These are phyloP conservation scores for Oxycera nigricornis DNA, from an alignment of 2,888 invertebrate genomes.

Conservation along the genomic window DNA sequence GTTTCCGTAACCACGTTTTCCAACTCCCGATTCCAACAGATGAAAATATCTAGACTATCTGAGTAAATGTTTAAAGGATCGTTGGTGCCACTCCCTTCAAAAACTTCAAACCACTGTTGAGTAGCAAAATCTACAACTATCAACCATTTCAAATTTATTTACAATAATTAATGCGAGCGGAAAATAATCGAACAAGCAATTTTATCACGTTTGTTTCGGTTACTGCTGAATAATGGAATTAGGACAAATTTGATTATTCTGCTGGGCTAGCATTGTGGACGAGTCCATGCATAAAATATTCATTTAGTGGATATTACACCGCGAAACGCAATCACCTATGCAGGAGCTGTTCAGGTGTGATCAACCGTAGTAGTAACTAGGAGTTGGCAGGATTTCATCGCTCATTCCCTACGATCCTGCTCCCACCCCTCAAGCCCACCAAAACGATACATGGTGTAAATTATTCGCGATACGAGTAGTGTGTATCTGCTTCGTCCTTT, in stretches of 20 bases:
- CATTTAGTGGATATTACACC: slow-evolving; percentile 23
- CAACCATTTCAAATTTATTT: slow-evolving; percentile 15
- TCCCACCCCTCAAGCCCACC: no score
- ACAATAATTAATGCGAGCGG: not conserved
- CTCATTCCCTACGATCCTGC: no score
- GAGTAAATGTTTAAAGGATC: no score
- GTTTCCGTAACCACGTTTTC: no score
- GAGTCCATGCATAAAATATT: slow-evolving; percentile 36
- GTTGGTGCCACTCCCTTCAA: no score
- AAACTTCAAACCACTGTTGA: no score
- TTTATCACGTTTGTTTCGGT: slow-evolving; percentile 30
- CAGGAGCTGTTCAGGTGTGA: slow-evolving; percentile 13
- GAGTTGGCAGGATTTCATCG: not conserved
- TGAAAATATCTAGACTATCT: no score
- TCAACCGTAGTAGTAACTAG: not conserved
- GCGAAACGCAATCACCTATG: slow-evolving; percentile 8
- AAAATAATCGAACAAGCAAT: slow-evolving; percentile 31
- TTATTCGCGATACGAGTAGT: not conserved
- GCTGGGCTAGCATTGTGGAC: slow-evolving; percentile 23
- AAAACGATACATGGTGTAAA: not conserved
- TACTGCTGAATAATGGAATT: slow-evolving; percentile 39
- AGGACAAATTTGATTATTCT: slow-evolving; percentile 38
- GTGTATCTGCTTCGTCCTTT: slow-evolving; percentile 16
- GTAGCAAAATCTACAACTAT: no score
- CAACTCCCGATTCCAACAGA: no score